Evolutionary conservation across 2,888 invertebrate genomes (phyloP).

Genomic region (Rhingia campestris): DNA sequence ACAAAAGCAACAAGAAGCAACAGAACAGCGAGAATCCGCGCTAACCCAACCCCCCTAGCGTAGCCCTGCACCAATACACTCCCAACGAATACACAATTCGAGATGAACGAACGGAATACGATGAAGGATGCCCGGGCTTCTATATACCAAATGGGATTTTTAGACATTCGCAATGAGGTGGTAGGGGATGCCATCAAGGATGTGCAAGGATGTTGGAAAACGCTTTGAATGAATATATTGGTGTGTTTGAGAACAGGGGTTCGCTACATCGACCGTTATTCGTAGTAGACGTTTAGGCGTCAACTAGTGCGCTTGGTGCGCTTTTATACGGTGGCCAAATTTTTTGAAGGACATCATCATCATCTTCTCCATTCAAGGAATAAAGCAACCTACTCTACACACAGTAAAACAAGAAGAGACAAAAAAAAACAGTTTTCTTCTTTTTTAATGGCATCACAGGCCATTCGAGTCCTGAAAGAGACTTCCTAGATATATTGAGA

Average conservation of each 20-base stretch:
- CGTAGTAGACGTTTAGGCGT: slow-evolving; percentile 84
- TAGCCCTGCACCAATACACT: slow-evolving; percentile 54
- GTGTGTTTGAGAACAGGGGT: slow-evolving; percentile 81
- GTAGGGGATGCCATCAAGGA: slow-evolving; percentile 48
- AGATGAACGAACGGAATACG: slow-evolving; percentile 72
- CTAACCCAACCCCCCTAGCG: slow-evolving; percentile 6
- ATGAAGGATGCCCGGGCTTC: slow-evolving; percentile 69
- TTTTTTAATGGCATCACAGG: slow-evolving; percentile 53
- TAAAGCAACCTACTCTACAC: slow-evolving; percentile 63
- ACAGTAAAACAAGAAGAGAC: slow-evolving; percentile 56
- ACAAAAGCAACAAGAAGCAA: slow-evolving; percentile 68
- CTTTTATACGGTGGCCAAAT: slow-evolving; percentile 80
- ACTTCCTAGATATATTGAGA: slow-evolving; percentile 47
- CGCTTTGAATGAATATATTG: slow-evolving; percentile 73
- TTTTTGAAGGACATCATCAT: slow-evolving; percentile 75
- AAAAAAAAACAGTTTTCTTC: slow-evolving; percentile 30
- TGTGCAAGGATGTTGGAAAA: slow-evolving; percentile 74
- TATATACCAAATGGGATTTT: slow-evolving; percentile 54
- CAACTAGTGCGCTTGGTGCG: slow-evolving; percentile 84
- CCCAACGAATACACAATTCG: slow-evolving; percentile 9
- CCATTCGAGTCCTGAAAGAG: slow-evolving; percentile 38
- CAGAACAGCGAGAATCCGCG: slow-evolving; percentile 49
- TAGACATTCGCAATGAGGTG: slow-evolving; percentile 39
- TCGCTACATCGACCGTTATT: slow-evolving; percentile 83
- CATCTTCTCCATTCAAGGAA: slow-evolving; percentile 74